A percentile compares a stretch with the other conserved stretches of the same genome.
These are phyloP conservation scores for Entomobrya proxima DNA, from an alignment of 2,888 invertebrate species.

Conservation along the genomic window DNA sequence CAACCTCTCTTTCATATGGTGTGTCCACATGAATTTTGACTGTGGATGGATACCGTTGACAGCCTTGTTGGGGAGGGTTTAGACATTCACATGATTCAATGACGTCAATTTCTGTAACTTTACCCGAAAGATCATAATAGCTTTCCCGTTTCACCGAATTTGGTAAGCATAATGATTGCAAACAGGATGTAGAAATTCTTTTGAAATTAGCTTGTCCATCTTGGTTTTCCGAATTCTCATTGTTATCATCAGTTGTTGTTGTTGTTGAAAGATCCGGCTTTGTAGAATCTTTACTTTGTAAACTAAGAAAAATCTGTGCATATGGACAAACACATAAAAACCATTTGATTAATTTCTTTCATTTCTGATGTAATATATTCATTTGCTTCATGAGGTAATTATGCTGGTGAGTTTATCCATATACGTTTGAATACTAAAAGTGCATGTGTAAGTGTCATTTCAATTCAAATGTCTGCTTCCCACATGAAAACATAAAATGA, in stretches of 20 bases:
- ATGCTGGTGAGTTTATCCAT: background rate
- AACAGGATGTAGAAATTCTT: slow-evolving; percentile 62
- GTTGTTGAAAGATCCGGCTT: slow-evolving; percentile 6
- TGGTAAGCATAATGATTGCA: slow-evolving; percentile 69
- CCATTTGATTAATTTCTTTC: background rate
- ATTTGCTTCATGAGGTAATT: no score
- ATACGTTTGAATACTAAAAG: background rate
- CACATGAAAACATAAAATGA: slow-evolving; percentile 2
- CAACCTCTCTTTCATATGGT: slow-evolving; percentile 71
- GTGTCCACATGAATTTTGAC: slow-evolving; percentile 70
- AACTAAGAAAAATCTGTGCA: slow-evolving; percentile 71
- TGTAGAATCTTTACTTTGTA: slow-evolving; percentile 55
- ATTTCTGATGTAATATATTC: background rate
- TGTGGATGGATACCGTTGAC: slow-evolving; percentile 61
- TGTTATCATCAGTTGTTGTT: slow-evolving; percentile 39
- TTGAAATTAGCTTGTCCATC: background rate
- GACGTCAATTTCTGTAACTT: slow-evolving; percentile 70
- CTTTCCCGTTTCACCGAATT: slow-evolving; percentile 64
- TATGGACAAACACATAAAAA: slow-evolving; percentile 9
- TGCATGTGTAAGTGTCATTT: slow-evolving; percentile 10
- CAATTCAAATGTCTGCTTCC: background rate
- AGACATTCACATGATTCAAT: slow-evolving; percentile 73
- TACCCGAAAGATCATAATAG: slow-evolving; percentile 70
- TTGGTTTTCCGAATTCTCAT: slow-evolving; percentile 4
- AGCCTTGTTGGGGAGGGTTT: slow-evolving; percentile 65